Base-by-base conservation (phyloP, 2,797 vertebrate species). In the Acrossocheilus wenchowensis region DNA sequence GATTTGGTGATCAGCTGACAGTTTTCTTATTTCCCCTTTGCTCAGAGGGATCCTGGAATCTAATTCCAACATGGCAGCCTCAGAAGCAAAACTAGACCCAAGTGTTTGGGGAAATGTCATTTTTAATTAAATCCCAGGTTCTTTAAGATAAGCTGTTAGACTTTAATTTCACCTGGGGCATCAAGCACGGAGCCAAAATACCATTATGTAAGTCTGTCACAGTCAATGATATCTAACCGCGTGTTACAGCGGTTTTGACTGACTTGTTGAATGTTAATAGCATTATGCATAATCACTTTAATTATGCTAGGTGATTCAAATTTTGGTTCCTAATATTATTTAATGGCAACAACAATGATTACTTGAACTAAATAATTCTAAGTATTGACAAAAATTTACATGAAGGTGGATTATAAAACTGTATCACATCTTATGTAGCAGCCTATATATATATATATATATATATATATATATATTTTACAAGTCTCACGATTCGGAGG, bases 91-190 rank as follows among this genome's bases (percentile, higher is more conserved):
- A 87, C 91, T 85, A 88, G 57, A 86, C 78, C 57, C 43, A 41
- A 89, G 89, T 95, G 95, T 95, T 94, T 94, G 90, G 94, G 95
- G 94, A 96, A 95, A 96, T 95, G 94, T 95, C 94, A 95, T 95
- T 96, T 95, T 95, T 95, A 96, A 96, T 96, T 95, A 95, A 96
- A 95, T 94, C 95, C 94, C 94, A 94, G 91, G 93, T 95, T 93
- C 92, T 95, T 94, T 94, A 93, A 95, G 94, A 95, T 94, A 95
- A 95, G 94, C 93, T 93, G 92, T 91, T 94, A 93, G 93, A 93
- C 93, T 90, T 94, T 95, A 91, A 95, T 94, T 95, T 93, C 91
- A 95, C 94, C 93, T 91, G 90, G 93, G 94, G 93, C 86, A 88
- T 93, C 91, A 90, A 91, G 91, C 91, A 93, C 90, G 87, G 90